Evolutionary conservation across 1,140 invertebrate genomes (phyloP), one percentile per base, ranked within the genome.

Genomic region (Teleogryllus occipitalis): DNA sequence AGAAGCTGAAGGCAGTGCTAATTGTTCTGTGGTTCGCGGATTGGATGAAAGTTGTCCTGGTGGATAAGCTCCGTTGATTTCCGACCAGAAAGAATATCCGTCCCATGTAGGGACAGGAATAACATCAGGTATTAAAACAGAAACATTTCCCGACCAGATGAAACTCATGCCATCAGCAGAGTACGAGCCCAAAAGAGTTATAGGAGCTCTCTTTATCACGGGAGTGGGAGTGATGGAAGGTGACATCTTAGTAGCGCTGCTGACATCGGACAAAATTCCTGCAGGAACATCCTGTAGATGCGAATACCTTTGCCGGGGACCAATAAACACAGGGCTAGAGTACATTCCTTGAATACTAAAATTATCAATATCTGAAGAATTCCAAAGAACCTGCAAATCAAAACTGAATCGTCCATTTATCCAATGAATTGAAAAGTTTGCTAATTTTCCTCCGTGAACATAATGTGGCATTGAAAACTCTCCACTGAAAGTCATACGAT

Each of bases 401-500:
- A 77, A 77, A 14, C 46, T 39, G 47, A 77, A 77, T 8, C 46
- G 21, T 5, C 76, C 76, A 77, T 77, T 77, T 47, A 77, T 46
- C 76, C 76, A 77, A n/a, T 77, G 5, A n/a, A 77, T 46, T 48
- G 76, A 77, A 47, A 77, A 22, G 39, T 77, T 77, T 39, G 18
- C 15, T 1, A 77, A 8, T 7, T 39, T 39, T 27, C 76, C 76
- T 27, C 18, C 18, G 46, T 77, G 76, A 10, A 77, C 76, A 18
- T 47, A 77, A 27, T 47, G 46, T 47, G 76, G 76, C 76, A 77
- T 77, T 47, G 76, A 77, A 18, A 77, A 77, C 5, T 77, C 18
- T 39, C 76, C 76, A 47, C 18, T 39, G 12, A 48, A 77, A 8
- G 48, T 39, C 18, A 47, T 47, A 0, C 8, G 15, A 22, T 47